phyloP scores from a whole-genome alignment of 2,113 vertebrate species.

The Malurus elegans region DNA sequence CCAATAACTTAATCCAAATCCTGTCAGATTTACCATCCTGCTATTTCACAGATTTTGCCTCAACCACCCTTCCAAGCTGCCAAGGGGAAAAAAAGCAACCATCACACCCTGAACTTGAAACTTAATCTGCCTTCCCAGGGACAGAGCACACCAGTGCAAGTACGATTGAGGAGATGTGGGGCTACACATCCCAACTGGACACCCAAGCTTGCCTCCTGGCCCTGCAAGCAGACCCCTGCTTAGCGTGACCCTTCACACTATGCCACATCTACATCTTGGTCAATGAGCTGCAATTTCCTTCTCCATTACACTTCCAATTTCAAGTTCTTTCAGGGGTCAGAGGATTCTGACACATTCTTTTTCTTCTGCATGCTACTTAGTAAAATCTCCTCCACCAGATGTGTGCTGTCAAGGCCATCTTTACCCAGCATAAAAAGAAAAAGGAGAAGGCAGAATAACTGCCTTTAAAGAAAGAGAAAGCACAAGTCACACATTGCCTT shows the following conservation, averaged over 20 bases:
- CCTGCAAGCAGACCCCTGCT: background rate
- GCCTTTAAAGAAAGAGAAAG: background rate
- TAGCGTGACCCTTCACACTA: accelerated
- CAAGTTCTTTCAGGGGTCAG: background rate
- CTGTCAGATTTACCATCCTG: background rate
- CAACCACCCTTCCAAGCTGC: accelerated
- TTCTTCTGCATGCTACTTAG: background rate
- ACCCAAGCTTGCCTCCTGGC: accelerated
- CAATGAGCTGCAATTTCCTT: background rate
- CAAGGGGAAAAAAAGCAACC: background rate
- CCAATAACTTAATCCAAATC: background rate
- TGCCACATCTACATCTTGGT: accelerated
- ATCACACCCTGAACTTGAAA: background rate
- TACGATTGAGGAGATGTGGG: background rate
- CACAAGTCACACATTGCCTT: background rate
- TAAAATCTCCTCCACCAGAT: background rate
- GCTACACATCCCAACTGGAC: background rate
- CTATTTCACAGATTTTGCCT: background rate
- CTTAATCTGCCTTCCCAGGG: background rate
- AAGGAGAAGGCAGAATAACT: background rate
- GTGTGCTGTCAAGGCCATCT: background rate
- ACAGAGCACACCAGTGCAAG: background rate
- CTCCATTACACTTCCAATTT: accelerated
- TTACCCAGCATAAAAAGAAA: background rate
- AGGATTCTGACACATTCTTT: accelerated